A percentile compares a stretch with the other conserved stretches of the same genome.
Conservation (phyloP, 2,888 invertebrate genomes). For the Torymus texanus region DNA sequence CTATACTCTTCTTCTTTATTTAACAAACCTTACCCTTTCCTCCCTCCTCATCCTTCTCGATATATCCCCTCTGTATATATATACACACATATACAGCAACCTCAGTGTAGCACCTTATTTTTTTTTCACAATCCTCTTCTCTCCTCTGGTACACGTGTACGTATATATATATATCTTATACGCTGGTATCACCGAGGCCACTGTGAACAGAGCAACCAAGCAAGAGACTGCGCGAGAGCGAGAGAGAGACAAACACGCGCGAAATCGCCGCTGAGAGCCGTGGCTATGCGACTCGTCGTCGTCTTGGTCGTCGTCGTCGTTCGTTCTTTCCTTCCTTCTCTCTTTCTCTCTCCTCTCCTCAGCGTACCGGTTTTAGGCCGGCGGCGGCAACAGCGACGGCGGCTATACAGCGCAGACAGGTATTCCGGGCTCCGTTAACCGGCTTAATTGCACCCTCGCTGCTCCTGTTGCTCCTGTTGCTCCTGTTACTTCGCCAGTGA, state of each 20-base stretch:
- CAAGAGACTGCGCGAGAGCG: too few species aligned
- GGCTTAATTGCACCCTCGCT: constrained; percentile 65
- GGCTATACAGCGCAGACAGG: constrained; percentile 63
- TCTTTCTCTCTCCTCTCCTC: too few species aligned
- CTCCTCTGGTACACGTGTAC: background rate
- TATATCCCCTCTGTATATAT: constrained; percentile 54
- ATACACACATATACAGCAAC: too few species aligned
- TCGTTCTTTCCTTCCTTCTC: background rate
- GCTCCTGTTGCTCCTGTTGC: constrained; percentile 5
- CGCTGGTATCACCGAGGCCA: too few species aligned
- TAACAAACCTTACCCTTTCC: background rate
- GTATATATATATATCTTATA: too few species aligned
- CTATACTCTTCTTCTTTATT: background rate
- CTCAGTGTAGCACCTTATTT: background rate
- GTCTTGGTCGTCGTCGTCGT: background rate
- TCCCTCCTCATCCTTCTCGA: background rate
- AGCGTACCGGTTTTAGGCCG: constrained; percentile 48
- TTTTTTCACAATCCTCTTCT: background rate
- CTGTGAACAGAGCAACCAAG: too few species aligned
- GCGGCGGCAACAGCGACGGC: too few species aligned
- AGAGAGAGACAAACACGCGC: too few species aligned
- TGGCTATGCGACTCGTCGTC: too few species aligned
- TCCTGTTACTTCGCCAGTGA: background rate
- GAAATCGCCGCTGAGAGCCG: too few species aligned
- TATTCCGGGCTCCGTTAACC: constrained; percentile 70